These are phyloP conservation scores for Cyrtonyx montezumae DNA, from an alignment of 2,113 vertebrate species.

Conservation along the genomic window DNA sequence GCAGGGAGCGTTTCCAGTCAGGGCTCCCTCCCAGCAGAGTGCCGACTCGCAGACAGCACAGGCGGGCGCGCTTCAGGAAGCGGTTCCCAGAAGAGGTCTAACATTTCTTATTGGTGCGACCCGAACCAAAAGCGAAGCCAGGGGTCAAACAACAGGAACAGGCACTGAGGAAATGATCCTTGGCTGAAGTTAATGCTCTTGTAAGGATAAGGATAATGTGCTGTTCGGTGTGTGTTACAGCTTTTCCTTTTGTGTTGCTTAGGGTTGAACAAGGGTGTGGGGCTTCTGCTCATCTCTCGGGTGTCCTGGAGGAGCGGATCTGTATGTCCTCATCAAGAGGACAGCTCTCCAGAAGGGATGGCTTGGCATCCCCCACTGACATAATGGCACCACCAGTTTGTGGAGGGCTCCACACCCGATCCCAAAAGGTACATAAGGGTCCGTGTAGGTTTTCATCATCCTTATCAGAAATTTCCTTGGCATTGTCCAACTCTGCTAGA, in stretches of 20 bases:
- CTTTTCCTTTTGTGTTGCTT: neutral
- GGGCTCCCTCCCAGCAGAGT: neutral
- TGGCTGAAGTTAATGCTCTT: neutral
- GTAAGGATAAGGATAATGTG: neutral
- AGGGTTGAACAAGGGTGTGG: neutral
- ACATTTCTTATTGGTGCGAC: neutral
- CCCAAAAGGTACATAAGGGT: rapidly evolving
- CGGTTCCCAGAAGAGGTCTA: neutral
- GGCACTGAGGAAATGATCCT: constrained; percentile 26
- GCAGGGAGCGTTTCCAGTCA: constrained; percentile 53
- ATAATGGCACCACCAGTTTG: neutral
- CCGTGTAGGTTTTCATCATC: rapidly evolving
- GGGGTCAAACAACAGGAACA: constrained; percentile 56
- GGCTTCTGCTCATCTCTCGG: neutral
- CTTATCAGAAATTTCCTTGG: neutral
- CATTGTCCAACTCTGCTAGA: rapidly evolving
- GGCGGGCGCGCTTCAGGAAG: neutral
- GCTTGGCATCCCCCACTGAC: neutral
- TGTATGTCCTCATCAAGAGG: neutral
- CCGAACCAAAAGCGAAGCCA: neutral
- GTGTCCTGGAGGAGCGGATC: neutral
- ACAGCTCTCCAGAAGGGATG: neutral
- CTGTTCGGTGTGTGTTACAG: neutral
- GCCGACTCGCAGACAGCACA: neutral
- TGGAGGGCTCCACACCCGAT: rapidly evolving